phyloP scores from a whole-genome alignment of 2,113 vertebrate species.

The Ictalurus furcatus region DNA sequence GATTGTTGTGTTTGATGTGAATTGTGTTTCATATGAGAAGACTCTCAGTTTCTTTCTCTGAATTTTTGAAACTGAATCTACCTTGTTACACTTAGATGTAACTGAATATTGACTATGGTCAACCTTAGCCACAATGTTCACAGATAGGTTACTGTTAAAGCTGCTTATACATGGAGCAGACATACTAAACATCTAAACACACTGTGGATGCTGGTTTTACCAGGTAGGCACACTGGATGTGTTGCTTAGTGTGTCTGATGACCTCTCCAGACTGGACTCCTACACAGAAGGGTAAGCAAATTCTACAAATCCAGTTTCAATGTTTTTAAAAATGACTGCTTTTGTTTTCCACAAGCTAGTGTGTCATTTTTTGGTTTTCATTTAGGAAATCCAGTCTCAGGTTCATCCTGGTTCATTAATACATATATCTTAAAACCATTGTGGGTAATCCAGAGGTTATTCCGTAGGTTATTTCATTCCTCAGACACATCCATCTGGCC shows the following conservation, averaged over 20 bases:
- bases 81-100: conserved; percentile 1
- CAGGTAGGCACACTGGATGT: conserved; percentile 92
- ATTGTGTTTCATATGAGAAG: no score
- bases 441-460: conserved; percentile 1
- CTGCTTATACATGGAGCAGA: not conserved
- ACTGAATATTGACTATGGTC: conserved; percentile 17
- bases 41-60: not conserved
- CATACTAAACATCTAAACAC: not conserved
- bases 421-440: not conserved
- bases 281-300: conserved; percentile 87
- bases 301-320: not conserved
- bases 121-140: not conserved
- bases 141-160: not conserved
- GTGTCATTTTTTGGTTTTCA: not conserved
- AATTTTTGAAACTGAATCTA: conserved; percentile 5
- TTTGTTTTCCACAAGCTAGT: not conserved
- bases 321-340: not conserved
- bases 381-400: not conserved
- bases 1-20: no score
- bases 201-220: not conserved
- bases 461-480: not conserved
- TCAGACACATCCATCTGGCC: not conserved
- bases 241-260: conserved; percentile 87
- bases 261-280: conserved; percentile 86
- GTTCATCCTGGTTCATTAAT: not conserved